Percentiles rank a stretch among this genome's conserved stretches.
Evolutionary conservation across 2,888 invertebrate genomes (phyloP).

Genomic region (Smittia sp.): DNA sequence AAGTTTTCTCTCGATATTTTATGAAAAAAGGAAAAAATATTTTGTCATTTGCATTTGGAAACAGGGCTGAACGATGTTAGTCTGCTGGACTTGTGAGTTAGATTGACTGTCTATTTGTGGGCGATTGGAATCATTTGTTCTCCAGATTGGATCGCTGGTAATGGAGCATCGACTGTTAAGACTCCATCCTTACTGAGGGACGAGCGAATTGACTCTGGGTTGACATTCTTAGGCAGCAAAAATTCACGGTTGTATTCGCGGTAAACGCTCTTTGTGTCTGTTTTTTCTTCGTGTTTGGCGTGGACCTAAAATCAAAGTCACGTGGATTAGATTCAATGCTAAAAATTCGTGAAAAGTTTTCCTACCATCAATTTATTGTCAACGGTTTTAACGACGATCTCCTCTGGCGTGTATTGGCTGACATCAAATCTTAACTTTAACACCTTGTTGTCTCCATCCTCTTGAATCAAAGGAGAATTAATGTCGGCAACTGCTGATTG

Average conservation of each 20-base stretch:
- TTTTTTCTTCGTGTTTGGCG: slow-evolving; percentile 97
- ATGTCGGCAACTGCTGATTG: slow-evolving; percentile 72
- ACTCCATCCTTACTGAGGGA: slow-evolving; percentile 96
- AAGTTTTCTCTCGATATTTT: no score
- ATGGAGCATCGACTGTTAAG: slow-evolving; percentile 92
- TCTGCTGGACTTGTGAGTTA: no score
- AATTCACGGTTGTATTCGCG: slow-evolving; percentile 98
- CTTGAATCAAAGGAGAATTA: slow-evolving; percentile 81
- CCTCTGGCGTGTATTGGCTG: slow-evolving; percentile 94
- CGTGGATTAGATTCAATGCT: slow-evolving; percentile 14
- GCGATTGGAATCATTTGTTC: slow-evolving; percentile 55
- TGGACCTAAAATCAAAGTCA: slow-evolving; percentile 68
- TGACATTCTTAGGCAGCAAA: slow-evolving; percentile 92
- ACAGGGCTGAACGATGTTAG: no score
- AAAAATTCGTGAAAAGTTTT: no score
- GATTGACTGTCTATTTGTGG: slow-evolving; percentile 48
- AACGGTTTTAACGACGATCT: slow-evolving; percentile 97
- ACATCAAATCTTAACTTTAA: slow-evolving; percentile 95
- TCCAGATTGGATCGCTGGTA: slow-evolving; percentile 66
- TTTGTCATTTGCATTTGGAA: no score
- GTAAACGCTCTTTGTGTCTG: slow-evolving; percentile 93
- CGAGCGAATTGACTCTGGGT: slow-evolving; percentile 93
- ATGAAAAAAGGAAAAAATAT: no score
- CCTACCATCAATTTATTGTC: slow-evolving; percentile 87
- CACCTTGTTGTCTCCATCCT: slow-evolving; percentile 90